Evolutionary conservation across 1,140 invertebrate genomes (phyloP), one percentile per base, ranked within the genome.

Genomic region (Papilio polytes): DNA sequence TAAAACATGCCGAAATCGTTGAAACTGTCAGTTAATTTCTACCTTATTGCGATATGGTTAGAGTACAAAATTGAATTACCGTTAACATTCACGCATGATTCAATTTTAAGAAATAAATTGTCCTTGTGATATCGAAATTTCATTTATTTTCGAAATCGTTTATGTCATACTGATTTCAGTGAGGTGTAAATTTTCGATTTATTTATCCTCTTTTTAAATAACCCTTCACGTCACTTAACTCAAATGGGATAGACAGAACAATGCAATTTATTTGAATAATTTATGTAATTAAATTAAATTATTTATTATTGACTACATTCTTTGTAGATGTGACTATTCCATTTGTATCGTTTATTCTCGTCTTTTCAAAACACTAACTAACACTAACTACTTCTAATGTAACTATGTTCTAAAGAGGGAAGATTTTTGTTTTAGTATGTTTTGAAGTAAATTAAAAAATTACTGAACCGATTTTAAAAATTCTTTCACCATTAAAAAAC

Each of bases 51-150:
- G 1, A 66, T 66, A 6, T 6, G 2, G 12, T 15, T 66, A 66
- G 63, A 66, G 12, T 31, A 66, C 13, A 66, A 66, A 66, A 31
- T 66, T 26, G 63, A n/a, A 66, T 2, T 15, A 13, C 26, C 10
- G 3, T 66, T 66, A 31, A 66, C 36, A 66, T 66, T 66, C 36
- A 66, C 63, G 63, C 63, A 66, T 66, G 63, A 66, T 66, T 31
- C 63, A 66, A 66, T 66, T 66, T 66, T 66, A 66, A 66, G 63
- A 66, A 31, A 66, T 66, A 66, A 66, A 66, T 66, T 66, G 63
- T 66, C 63, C 63, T 66, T 66, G 26, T 66, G 63, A 66, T 66
- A 66, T 66, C 63, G 63, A 66, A 31, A 31, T 31, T 66, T 66
- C 63, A 66, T 66, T 66, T 66, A 66, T 66, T 66, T 66, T 66